phyloP scores from a whole-genome alignment of 1,140 invertebrate genomes.

The Brachionus koreanus region DNA sequence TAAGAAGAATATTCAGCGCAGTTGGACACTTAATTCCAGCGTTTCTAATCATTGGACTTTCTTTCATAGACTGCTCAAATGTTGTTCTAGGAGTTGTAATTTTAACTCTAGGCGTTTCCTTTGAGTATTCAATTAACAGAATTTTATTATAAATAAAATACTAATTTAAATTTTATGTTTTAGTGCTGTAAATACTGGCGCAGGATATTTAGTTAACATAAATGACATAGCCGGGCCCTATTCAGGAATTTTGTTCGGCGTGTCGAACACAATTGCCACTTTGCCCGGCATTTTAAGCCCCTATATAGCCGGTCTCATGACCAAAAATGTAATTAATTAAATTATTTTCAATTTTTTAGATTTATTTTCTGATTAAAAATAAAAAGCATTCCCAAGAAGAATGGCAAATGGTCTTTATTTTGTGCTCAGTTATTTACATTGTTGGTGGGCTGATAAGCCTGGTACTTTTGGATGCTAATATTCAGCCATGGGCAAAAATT shows the following conservation, averaged over 20 bases:
- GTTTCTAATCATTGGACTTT: slow-evolving; percentile 10
- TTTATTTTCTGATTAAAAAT: background rate
- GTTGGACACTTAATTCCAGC: slow-evolving; percentile 15
- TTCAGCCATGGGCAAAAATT: slow-evolving; percentile 7
- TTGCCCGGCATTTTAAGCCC: slow-evolving; percentile 74
- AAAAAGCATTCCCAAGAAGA: background rate
- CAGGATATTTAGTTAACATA: slow-evolving; percentile 46
- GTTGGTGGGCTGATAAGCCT: background rate
- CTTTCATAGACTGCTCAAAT: background rate
- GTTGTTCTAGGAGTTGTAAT: background rate
- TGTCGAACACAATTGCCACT: slow-evolving; percentile 79
- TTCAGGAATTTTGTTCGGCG: slow-evolving; percentile 74
- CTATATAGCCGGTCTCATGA: background rate
- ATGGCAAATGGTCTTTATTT: slow-evolving; percentile 23
- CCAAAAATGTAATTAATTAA: slow-evolving; percentile 51
- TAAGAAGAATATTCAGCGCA: slow-evolving; percentile 16
- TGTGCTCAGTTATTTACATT: slow-evolving; percentile 26
- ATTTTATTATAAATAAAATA: background rate
- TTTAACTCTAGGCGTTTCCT: slow-evolving; percentile 36
- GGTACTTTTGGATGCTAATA: slow-evolving; percentile 1
- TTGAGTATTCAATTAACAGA: slow-evolving; percentile 4
- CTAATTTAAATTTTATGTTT: background rate
- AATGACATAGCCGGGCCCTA: slow-evolving; percentile 48
- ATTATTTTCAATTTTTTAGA: slow-evolving; percentile 44
- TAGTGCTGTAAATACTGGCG: slow-evolving; percentile 31